These are phyloP conservation scores for Takifugu rubripes DNA, from an alignment of 2,797 vertebrate species.

Conservation along the genomic window DNA sequence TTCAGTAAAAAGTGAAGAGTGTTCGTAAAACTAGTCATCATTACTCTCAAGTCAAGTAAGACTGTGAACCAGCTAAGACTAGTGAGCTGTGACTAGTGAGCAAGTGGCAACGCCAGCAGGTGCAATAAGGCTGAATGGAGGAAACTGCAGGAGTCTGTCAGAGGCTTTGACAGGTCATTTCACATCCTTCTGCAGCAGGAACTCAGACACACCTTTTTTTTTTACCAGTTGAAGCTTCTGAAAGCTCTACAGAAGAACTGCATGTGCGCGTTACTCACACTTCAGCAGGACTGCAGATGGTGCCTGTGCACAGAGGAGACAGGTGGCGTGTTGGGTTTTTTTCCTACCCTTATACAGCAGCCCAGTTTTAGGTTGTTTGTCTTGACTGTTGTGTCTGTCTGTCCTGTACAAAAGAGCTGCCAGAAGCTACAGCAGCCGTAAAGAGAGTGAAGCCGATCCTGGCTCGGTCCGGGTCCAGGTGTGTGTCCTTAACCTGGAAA, in stretches of 20 bases:
- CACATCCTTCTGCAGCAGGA: neutral
- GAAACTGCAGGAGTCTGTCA: too few relatives aligned
- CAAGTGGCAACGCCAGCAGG: neutral
- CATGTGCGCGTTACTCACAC: too few relatives aligned
- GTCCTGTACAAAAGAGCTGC: conserved; percentile 9
- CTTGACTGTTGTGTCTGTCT: neutral
- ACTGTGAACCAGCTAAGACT: too few relatives aligned
- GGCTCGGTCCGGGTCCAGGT: conserved; percentile 1
- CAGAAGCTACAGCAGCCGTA: conserved; percentile 1
- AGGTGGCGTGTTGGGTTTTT: neutral
- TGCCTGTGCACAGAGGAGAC: neutral
- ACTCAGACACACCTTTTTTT: neutral
- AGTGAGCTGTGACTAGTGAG: conserved; percentile 11
- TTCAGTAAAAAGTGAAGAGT: too few relatives aligned
- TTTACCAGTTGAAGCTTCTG: neutral
- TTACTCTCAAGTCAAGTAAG: too few relatives aligned
- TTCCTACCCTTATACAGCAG: neutral
- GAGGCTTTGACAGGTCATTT: neutral
- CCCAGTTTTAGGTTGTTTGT: neutral
- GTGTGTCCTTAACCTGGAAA: conserved; percentile 23
- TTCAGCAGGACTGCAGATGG: conserved; percentile 23
- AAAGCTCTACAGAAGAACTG: neutral
- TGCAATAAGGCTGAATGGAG: too few relatives aligned
- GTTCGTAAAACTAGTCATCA: too few relatives aligned
- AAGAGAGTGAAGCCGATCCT: conserved; percentile 7